phyloP scores from a whole-genome alignment of 1,140 invertebrate genomes.

The Lepidurus couesii region DNA sequence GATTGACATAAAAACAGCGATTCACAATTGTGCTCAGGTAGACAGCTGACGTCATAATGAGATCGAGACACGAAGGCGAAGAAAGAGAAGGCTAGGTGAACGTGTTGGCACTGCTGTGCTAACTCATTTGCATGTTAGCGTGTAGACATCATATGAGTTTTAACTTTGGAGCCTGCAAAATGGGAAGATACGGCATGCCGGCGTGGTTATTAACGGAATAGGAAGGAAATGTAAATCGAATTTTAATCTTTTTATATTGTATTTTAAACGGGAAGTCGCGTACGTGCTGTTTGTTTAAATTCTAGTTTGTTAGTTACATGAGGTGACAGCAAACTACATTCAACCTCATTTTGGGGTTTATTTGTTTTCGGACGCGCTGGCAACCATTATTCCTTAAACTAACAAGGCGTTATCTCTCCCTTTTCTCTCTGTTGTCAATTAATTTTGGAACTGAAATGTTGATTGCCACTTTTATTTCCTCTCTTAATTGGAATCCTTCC shows the following conservation, averaged over 20 bases:
- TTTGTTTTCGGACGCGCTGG: not conserved
- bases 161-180: not conserved
- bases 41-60: not conserved
- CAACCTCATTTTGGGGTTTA: no score
- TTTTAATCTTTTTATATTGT: not conserved
- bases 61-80: not conserved
- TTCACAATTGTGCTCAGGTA: not conserved
- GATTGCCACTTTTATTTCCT: not conserved
- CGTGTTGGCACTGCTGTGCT: not conserved
- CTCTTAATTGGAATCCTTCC: not conserved
- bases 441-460: not conserved
- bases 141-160: not conserved
- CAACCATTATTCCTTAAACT: not conserved
- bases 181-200: not conserved
- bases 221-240: not conserved
- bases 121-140: constrained; percentile 10
- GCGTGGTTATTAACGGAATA: not conserved
- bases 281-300: not conserved
- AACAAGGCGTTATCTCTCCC: not conserved
- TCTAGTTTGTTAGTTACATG: no score
- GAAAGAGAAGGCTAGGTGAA: not conserved
- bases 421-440: not conserved
- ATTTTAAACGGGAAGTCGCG: not conserved
- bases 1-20: no score
- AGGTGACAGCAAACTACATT: no score